Conservation (phyloP, 2,888 invertebrate genomes). For the Pachycephus smyrnensis region DNA sequence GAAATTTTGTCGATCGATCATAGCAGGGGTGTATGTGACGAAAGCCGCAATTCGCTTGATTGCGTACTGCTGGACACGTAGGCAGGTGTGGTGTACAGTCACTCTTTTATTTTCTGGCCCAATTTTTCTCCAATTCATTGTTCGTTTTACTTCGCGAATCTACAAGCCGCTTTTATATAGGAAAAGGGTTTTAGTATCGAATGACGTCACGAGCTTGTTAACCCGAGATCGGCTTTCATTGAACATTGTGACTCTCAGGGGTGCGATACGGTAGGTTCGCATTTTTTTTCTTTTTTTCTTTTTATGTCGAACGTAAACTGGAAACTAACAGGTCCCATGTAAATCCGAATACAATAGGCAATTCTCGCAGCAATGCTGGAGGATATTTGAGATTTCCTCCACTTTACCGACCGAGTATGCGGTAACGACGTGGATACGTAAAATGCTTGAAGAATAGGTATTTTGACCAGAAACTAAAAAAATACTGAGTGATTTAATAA, state of each 20-base stretch:
- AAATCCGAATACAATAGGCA: background rate
- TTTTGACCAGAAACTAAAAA: background rate
- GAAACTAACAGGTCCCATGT: conserved; percentile 1
- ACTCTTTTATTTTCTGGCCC: background rate
- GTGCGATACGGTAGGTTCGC: conserved; percentile 1
- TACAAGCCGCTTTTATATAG: background rate
- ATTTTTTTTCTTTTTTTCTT: background rate
- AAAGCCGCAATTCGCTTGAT: background rate
- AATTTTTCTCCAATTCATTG: background rate
- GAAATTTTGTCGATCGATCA: no score
- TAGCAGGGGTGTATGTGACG: background rate
- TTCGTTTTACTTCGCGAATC: background rate
- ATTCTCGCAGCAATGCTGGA: background rate
- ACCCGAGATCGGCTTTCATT: conserved; percentile 3
- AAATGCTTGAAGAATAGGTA: background rate
- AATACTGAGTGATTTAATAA: background rate
- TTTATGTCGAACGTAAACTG: background rate
- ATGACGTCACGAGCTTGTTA: conserved; percentile 5
- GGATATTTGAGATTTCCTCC: background rate
- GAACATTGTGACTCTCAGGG: conserved; percentile 5
- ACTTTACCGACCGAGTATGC: background rate
- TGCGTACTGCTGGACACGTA: background rate
- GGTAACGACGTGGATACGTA: background rate
- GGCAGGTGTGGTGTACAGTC: background rate
- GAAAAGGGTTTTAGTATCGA: background rate